Evolutionary conservation across 2,797 vertebrate genomes (phyloP), one percentile per base, ranked within the genome.

Genomic region (Notolepis coatsorum): DNA sequence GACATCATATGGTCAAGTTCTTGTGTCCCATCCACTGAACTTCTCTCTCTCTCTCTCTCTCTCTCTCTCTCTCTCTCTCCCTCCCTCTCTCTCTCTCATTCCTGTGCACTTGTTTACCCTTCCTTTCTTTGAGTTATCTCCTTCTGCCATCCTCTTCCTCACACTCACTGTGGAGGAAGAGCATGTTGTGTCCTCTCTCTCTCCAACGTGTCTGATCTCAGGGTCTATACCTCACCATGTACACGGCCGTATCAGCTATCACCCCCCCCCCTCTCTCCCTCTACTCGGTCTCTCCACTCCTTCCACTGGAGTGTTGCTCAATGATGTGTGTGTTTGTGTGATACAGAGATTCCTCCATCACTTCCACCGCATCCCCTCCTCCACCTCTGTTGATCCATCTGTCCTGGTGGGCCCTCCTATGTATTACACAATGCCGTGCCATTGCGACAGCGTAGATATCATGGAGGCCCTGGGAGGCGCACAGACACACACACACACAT

Each of bases 11-110:
- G n/a, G n/a, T n/a, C n/a, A n/a, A n/a, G n/a, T n/a, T n/a, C n/a
- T 33, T 28, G n/a, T n/a, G n/a, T n/a, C n/a, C n/a, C n/a, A n/a
- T n/a, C n/a, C n/a, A n/a, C n/a, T n/a, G n/a, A n/a, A n/a, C n/a
- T 84, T 77, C 81, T 42, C 25, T 28, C 28, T 31, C 53, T 79
- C 47, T 86, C 65, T 69, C 69, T 67, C 62, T 70, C 66, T 58
- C 68, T 52, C 62, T 65, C 39, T 63, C 48, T 56, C 50, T 23
- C 48, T 61, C 48, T 35, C 53, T 35, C 58, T 23, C 25, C 65
- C 79, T 71, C 71, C 65, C 68, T 58, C 71, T 74, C 60, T 62
- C 45, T 51, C 30, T 25, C 52, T 20, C 66, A 68, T 47, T 67
- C 25, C 31, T n/a, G 27, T 54, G 15, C 18, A 10, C 64, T 65